phyloP scores from a whole-genome alignment of 2,888 invertebrate genomes.

The Orgyia antiqua region DNA sequence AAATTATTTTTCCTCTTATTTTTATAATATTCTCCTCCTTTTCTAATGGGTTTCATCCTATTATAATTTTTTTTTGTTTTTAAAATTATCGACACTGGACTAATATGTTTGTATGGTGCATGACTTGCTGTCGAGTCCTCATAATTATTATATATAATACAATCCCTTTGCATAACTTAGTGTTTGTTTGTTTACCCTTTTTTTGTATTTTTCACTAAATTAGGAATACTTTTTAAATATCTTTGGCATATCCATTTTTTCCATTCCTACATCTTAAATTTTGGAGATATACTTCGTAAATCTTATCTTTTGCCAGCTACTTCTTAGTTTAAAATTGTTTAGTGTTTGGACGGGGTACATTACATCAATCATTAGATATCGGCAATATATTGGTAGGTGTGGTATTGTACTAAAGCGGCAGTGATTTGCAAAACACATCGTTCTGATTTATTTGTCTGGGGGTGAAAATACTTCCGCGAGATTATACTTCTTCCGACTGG shows the following conservation, averaged over 20 bases:
- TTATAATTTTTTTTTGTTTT: too few species aligned
- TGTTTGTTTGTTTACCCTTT: too few species aligned
- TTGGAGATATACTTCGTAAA: slow-evolving; percentile 51
- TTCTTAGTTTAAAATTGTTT: slow-evolving; percentile 60
- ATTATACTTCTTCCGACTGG: slow-evolving; percentile 11
- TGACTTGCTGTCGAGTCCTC: too few species aligned
- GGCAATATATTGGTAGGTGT: slow-evolving; percentile 22
- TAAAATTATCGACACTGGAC: too few species aligned
- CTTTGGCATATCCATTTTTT: slow-evolving; percentile 1
- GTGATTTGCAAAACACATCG: slow-evolving; percentile 57
- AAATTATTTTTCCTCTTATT: too few species aligned
- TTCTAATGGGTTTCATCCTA: too few species aligned
- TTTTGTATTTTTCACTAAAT: too few species aligned
- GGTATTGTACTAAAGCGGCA: slow-evolving; percentile 22
- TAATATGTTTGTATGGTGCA: too few species aligned
- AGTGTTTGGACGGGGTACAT: slow-evolving; percentile 41
- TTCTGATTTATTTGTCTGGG: slow-evolving; percentile 64
- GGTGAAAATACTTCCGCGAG: slow-evolving; percentile 3
- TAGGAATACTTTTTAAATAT: not conserved
- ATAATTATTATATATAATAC: too few species aligned
- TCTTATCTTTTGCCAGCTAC: slow-evolving; percentile 63
- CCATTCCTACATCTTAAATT: slow-evolving; percentile 11
- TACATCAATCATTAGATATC: slow-evolving; percentile 47
- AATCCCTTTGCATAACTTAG: too few species aligned
- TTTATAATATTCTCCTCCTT: too few species aligned